A percentile compares a stretch with the other conserved stretches of the same genome.
Evolutionary conservation across 2,113 vertebrate genomes (phyloP).

Genomic region (Lethenteron camtschaticum): DNA sequence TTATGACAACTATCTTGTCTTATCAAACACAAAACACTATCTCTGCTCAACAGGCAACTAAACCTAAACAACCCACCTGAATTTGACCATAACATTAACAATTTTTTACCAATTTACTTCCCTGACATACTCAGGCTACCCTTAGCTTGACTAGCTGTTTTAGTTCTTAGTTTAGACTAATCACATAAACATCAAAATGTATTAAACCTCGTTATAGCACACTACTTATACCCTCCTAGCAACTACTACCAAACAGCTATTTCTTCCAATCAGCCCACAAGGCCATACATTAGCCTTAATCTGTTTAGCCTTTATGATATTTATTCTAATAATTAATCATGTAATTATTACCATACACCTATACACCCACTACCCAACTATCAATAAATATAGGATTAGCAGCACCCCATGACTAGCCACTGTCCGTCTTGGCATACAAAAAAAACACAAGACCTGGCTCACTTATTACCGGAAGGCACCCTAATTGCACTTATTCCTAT

Average conservation of each 20-base stretch:
- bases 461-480: slow-evolving; percentile 12
- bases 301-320: slow-evolving; percentile 6
- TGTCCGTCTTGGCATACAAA: slow-evolving; percentile 10
- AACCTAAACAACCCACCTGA: too few relatives aligned
- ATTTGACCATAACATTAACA: background rate
- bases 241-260: slow-evolving; percentile 9
- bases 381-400: slow-evolving; percentile 11
- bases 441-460: slow-evolving; percentile 9
- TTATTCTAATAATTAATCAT: slow-evolving; percentile 9
- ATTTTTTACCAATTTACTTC: slow-evolving; percentile 9
- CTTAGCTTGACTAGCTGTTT: slow-evolving; percentile 10
- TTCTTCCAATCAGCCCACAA: background rate
- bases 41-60: background rate
- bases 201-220: slow-evolving; percentile 6
- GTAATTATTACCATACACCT: slow-evolving; percentile 11
- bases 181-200: slow-evolving; percentile 4
- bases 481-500: background rate
- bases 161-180: slow-evolving; percentile 2
- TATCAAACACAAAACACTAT: slow-evolving; percentile 3
- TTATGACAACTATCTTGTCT: too few relatives aligned
- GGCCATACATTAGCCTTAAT: slow-evolving; percentile 12
- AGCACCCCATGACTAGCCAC: slow-evolving; percentile 9
- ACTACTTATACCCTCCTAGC: slow-evolving; percentile 9
- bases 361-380: slow-evolving; percentile 12
- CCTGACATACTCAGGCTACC: slow-evolving; percentile 13